These are phyloP conservation scores for Actinia tenebrosa DNA, from an alignment of 64 coral and sea anemone genomes.

Conservation along the genomic window DNA sequence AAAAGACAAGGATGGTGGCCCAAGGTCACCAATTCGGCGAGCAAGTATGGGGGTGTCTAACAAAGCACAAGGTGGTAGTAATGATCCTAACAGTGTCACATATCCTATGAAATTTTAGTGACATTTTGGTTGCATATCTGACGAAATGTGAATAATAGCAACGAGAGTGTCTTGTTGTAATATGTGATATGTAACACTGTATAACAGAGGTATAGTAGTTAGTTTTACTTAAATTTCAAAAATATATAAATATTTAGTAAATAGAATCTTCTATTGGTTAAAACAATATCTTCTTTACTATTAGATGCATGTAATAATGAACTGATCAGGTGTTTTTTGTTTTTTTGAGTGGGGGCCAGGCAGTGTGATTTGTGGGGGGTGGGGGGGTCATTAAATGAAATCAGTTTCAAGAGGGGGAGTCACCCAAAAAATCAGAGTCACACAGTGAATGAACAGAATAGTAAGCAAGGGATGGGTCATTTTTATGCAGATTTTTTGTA, in stretches of 20 bases:
- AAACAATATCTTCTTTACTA: no score
- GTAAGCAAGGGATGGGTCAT: no score
- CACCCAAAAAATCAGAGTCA: no score
- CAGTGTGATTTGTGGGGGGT: no score
- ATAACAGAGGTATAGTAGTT: not conserved
- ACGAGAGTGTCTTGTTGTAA: not conserved
- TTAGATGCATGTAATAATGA: not conserved
- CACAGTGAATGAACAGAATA: no score
- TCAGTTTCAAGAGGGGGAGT: no score
- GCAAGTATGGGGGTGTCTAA: not conserved
- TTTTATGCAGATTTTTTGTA: no score
- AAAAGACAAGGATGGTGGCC: constrained; percentile 35
- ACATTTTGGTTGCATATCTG: not conserved
- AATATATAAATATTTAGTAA: no score
- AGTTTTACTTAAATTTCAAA: not conserved
- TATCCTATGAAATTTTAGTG: constrained; percentile 16
- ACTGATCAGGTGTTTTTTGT: no score
- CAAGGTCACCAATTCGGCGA: constrained; percentile 22
- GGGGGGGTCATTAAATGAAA: no score
- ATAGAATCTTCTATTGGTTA: no score
- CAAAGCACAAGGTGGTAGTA: not conserved
- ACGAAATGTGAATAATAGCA: not conserved
- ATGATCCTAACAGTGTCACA: not conserved
- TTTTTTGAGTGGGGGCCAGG: no score
- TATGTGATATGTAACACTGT: not conserved